Base-by-base conservation (phyloP, 2,113 vertebrate species). In the Clarias macrocephalus region DNA sequence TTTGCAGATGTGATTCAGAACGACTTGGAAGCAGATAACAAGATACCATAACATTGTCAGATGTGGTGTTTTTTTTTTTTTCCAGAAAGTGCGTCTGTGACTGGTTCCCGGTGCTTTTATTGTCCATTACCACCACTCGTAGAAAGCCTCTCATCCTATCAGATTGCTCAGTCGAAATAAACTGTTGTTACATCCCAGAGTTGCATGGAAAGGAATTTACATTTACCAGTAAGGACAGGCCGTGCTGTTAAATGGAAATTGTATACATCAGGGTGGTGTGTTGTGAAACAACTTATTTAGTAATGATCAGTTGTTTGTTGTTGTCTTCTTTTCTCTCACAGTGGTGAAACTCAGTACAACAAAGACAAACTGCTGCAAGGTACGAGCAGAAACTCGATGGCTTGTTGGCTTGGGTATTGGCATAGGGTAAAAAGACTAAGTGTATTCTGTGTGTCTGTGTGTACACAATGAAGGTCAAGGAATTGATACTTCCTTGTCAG, bases 321-420 rank as follows among this genome's bases (percentile, higher is more conserved):
- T n/a, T n/a, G 83, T 52, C 13, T 4, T 72, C 11, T 81, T 84
- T 19, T 87, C 60, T 85, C 90, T 63, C 75, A 23, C 85, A 99
- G 97, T 95, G 97, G 97, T 60, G 97, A 99, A 93, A 99, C 97
- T 6, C 96, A 95, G 86, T 96, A 96, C 94, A 99, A 99, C 94
- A 97, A 95, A 93, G 96, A 98, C 60, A 99, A 96, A 93, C 94
- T 99, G 90, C 91, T 99, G 28, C 98, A 99, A 97, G 98, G 98
- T 99, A 90, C 0, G 52, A 57, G 15, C 66, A 73, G 2, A 62
- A 63, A 73, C 19, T 5, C 19, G 11, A 52, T n/a, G 18, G 2
- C 62, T 63, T 1, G 62, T 0, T 16, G 30, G 19, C 19, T 62
- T 10, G 3, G 33, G 16, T 62, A 30, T 54, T 79, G 84, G 1